phyloP scores from a whole-genome alignment of 2,113 vertebrate species.

The Trematocara zebra region DNA sequence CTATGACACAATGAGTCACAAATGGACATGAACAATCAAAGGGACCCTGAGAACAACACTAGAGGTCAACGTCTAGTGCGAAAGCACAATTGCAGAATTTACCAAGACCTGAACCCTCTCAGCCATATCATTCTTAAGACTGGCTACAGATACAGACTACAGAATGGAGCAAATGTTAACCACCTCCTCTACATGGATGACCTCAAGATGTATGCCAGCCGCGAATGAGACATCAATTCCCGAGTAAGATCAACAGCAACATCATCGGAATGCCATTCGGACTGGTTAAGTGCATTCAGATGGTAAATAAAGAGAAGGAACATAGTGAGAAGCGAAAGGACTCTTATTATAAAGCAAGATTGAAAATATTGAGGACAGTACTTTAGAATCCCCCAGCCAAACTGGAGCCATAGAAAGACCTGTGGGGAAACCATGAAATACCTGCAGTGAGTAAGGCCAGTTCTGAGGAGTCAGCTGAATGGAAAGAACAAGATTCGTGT shows the following conservation, averaged over 20 bases:
- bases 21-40: neutral
- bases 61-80: neutral
- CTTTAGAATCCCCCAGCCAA: neutral
- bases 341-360: neutral
- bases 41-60: neutral
- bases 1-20: neutral
- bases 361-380: neutral
- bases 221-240: neutral
- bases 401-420: neutral
- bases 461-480: neutral
- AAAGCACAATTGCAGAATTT: neutral
- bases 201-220: neutral
- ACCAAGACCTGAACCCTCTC: neutral
- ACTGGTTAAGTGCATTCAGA: neutral
- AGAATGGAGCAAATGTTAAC: neutral
- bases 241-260: neutral
- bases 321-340: neutral
- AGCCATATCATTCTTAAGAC: neutral
- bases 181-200: neutral
- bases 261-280: neutral
- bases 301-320: neutral
- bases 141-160: neutral
- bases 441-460: neutral
- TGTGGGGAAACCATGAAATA: accelerated
- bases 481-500: neutral